These are phyloP conservation scores for Pterophyllum scalare DNA, from an alignment of 2,113 vertebrate species.

Conservation along the genomic window DNA sequence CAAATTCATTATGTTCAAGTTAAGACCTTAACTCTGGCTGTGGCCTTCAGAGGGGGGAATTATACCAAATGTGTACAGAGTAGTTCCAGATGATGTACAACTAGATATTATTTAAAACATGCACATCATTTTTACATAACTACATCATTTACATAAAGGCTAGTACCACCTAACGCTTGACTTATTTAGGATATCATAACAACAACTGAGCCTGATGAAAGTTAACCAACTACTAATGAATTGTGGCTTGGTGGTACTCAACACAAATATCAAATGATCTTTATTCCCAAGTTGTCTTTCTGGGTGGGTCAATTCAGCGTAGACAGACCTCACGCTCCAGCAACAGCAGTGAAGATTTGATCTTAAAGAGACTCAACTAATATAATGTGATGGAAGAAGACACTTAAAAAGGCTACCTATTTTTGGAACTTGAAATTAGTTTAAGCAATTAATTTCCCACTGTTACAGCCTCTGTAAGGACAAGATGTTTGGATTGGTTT, in stretches of 20 bases:
- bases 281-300: neutral
- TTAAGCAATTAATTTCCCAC: neutral
- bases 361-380: neutral
- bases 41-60: slow-evolving; percentile 34
- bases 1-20: slow-evolving; percentile 41
- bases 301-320: neutral
- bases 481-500: neutral
- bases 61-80: neutral
- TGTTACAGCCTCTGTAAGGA: neutral
- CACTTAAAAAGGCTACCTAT: neutral
- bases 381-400: neutral
- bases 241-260: neutral
- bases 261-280: neutral
- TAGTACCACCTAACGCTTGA: neutral
- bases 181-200: neutral
- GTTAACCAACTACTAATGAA: neutral
- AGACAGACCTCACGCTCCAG: neutral
- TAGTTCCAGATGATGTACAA: slow-evolving; percentile 24
- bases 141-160: neutral
- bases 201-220: neutral
- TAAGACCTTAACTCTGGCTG: slow-evolving; percentile 41
- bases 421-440: neutral
- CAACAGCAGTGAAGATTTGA: neutral
- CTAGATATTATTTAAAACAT: slow-evolving; percentile 7
- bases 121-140: slow-evolving; percentile 9